Percentiles rank a stretch among this genome's conserved stretches.
Evolutionary conservation across 2,888 invertebrate genomes (phyloP).

Genomic region (Petrolisthes cinctipes): DNA sequence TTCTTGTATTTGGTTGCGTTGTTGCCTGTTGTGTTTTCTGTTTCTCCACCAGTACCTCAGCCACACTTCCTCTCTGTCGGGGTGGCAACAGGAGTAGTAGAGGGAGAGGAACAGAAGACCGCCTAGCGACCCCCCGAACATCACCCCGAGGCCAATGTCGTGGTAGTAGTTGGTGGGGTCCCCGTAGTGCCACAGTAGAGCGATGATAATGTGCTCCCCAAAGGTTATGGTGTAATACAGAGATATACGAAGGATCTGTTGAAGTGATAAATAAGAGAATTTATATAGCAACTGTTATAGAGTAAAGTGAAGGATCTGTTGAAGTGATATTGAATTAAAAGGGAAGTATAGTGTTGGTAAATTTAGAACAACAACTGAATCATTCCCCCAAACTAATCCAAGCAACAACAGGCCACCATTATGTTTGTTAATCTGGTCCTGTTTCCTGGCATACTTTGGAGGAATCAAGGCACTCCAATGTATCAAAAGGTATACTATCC

Average conservation of each 20-base stretch:
- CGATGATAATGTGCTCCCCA: constrained; percentile 54
- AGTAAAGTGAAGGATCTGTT: constrained; percentile 53
- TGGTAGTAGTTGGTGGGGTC: constrained; percentile 47
- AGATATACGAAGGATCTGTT: constrained; percentile 56
- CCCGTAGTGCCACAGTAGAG: constrained; percentile 49
- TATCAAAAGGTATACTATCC: too few relatives aligned
- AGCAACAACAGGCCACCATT: too few relatives aligned
- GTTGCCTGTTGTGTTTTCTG: background rate
- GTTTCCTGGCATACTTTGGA: too few relatives aligned
- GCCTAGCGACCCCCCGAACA: constrained; percentile 49
- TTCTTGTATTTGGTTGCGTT: background rate
- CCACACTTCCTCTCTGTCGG: constrained; percentile 51
- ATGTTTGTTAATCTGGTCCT: too few relatives aligned
- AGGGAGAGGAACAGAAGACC: constrained; percentile 50
- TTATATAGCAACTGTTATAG: constrained; percentile 15
- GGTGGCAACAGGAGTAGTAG: constrained; percentile 57
- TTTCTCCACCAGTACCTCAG: constrained; percentile 27
- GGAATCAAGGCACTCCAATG: too few relatives aligned
- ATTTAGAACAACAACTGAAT: too few relatives aligned
- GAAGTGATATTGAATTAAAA: too few relatives aligned
- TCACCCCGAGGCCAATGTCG: constrained; percentile 40
- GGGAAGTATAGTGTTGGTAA: too few relatives aligned
- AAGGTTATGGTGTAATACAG: constrained; percentile 57
- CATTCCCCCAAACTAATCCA: too few relatives aligned
- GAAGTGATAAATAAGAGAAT: background rate